Percentiles rank a stretch among this genome's conserved stretches.
phyloP scores from a whole-genome alignment of 2,797 vertebrate species.

The Eidolon dupreanum region DNA sequence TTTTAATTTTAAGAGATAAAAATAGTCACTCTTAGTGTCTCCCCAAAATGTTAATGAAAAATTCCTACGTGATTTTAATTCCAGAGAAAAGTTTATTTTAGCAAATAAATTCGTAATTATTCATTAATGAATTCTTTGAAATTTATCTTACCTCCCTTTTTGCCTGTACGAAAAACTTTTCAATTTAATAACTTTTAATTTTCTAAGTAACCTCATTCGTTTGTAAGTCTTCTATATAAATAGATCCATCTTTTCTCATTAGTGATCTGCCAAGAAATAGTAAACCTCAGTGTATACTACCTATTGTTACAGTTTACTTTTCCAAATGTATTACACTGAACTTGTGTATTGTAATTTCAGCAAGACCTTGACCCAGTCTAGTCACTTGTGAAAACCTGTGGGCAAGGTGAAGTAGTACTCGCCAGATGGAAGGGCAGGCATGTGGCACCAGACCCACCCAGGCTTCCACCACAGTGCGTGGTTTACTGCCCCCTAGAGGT shows the following conservation, averaged over 20 bases:
- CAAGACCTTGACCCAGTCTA: background rate
- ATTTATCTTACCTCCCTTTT: background rate
- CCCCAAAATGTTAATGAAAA: slow-evolving; percentile 34
- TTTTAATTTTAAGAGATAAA: slow-evolving; percentile 32
- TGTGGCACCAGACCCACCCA: fast-evolving
- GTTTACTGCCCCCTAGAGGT: background rate
- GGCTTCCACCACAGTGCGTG: background rate
- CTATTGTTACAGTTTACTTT: background rate
- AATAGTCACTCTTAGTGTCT: background rate
- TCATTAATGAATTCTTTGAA: slow-evolving; percentile 36
- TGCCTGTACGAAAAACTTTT: slow-evolving; percentile 37
- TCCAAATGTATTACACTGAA: background rate
- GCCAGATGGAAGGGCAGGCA: background rate
- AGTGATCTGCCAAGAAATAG: background rate
- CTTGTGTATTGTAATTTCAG: background rate
- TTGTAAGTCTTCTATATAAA: background rate
- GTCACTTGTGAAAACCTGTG: background rate
- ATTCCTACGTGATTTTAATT: slow-evolving; percentile 52
- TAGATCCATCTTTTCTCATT: background rate
- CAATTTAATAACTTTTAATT: slow-evolving; percentile 39
- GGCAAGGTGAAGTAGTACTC: background rate
- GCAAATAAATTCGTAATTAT: slow-evolving; percentile 17
- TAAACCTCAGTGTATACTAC: background rate
- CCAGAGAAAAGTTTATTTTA: slow-evolving; percentile 29
- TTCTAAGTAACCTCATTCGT: background rate